Percentiles rank a stretch among this genome's conserved stretches.
These are phyloP conservation scores for Diogma glabrata DNA, from an alignment of 2,888 invertebrate genomes.

Conservation along the genomic window DNA sequence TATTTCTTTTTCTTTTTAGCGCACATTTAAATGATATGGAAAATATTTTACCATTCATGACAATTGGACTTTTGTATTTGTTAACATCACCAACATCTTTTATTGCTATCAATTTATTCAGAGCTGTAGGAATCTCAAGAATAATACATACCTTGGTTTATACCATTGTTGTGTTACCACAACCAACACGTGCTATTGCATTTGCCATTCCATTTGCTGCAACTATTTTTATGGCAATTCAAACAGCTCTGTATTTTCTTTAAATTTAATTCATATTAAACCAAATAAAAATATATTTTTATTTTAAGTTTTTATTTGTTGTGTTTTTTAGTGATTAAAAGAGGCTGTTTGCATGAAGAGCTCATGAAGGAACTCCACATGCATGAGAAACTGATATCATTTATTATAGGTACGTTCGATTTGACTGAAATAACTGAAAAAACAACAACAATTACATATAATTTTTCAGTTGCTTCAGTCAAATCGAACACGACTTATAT, in stretches of 20 bases:
- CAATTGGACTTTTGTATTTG: slow-evolving; percentile 40
- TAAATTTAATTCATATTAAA: slow-evolving; percentile 19
- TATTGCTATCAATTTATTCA: slow-evolving; percentile 41
- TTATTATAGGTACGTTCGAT: no score
- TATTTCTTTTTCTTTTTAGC: slow-evolving; percentile 27
- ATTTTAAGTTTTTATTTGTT: no score
- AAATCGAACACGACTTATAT: no score
- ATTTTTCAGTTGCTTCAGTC: no score
- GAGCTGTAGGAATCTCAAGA: slow-evolving; percentile 39
- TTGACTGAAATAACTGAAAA: no score
- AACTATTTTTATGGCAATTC: slow-evolving; percentile 40
- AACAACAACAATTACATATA: no score
- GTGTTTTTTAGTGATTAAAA: no score
- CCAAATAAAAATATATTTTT: no score
- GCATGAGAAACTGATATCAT: no score
- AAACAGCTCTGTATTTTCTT: slow-evolving; percentile 25
- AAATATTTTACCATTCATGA: slow-evolving; percentile 44
- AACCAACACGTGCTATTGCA: slow-evolving; percentile 40
- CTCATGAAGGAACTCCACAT: no score
- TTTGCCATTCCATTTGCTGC: slow-evolving; percentile 35
- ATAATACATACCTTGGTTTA: slow-evolving; percentile 45
- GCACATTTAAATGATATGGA: slow-evolving; percentile 50
- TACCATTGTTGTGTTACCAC: slow-evolving; percentile 40
- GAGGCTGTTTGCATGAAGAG: no score
- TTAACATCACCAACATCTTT: slow-evolving; percentile 38